phyloP scores from a whole-genome alignment of 2,113 vertebrate genomes.

The Crotalus horridus region DNA sequence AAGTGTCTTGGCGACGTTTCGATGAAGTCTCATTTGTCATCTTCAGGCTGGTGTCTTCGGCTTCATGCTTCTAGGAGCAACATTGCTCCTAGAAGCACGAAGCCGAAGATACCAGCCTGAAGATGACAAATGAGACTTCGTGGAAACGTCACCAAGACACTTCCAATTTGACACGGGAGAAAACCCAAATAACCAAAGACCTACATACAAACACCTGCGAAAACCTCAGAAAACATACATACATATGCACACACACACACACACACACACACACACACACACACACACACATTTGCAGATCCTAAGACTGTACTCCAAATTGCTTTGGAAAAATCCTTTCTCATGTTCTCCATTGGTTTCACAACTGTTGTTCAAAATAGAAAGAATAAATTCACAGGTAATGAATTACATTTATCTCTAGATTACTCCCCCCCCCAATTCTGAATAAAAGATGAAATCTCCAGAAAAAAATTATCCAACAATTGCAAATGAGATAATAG shows the following conservation, averaged over 20 bases:
- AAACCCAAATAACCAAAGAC: too few species aligned
- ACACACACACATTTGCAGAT: background rate
- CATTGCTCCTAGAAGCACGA: too few species aligned
- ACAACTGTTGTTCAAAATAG: background rate
- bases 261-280: too few species aligned
- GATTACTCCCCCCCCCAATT: background rate
- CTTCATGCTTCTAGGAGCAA: too few species aligned
- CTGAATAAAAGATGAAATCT: background rate
- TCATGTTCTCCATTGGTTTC: background rate
- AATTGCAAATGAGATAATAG: background rate
- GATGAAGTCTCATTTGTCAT: too few species aligned
- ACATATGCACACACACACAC: background rate
- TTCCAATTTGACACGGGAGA: too few species aligned
- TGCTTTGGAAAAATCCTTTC: background rate
- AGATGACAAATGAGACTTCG: too few species aligned
- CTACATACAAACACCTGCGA: too few species aligned
- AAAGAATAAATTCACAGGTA: background rate
- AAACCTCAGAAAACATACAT: background rate
- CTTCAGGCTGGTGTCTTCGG: too few species aligned
- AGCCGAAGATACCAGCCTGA: too few species aligned
- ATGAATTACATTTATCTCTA: background rate
- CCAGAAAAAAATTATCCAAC: background rate
- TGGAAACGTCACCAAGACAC: too few species aligned
- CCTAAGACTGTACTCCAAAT: background rate
- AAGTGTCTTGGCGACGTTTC: too few species aligned